A percentile compares a stretch with the other conserved stretches of the same genome.
Conservation (phyloP, 2,888 invertebrate genomes). For the Epinotia ramella region DNA sequence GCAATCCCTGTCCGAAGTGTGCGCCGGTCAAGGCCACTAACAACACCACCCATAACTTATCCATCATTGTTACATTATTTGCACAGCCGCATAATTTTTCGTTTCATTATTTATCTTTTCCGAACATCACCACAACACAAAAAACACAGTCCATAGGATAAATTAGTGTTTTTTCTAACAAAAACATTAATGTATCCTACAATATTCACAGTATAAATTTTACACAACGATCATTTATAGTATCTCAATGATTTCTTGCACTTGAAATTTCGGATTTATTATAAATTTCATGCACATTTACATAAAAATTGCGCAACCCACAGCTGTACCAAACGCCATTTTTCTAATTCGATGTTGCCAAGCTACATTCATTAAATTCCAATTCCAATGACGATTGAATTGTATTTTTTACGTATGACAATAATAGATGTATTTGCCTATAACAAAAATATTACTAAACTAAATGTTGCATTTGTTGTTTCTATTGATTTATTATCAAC, state of each 20-base stretch:
- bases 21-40: slow-evolving; percentile 79
- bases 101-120: slow-evolving; percentile 81
- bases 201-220: slow-evolving; percentile 63
- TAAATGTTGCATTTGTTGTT: background rate
- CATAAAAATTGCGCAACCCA: slow-evolving; percentile 84
- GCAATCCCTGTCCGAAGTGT: slow-evolving; percentile 75
- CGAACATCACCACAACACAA: slow-evolving; percentile 81
- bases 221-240: slow-evolving; percentile 65
- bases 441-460: background rate
- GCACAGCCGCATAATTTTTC: slow-evolving; percentile 77
- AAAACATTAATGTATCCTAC: slow-evolving; percentile 63
- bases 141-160: slow-evolving; percentile 79
- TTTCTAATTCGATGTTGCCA: slow-evolving; percentile 70
- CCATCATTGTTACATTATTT: slow-evolving; percentile 83
- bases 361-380: slow-evolving; percentile 44
- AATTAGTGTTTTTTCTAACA: slow-evolving; percentile 38
- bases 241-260: slow-evolving; percentile 63
- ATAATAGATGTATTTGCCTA: background rate
- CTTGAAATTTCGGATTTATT: slow-evolving; percentile 66
- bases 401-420: slow-evolving; percentile 29
- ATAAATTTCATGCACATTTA: slow-evolving; percentile 78
- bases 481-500: background rate
- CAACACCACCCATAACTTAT: slow-evolving; percentile 80
- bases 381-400: slow-evolving; percentile 5
- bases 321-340: slow-evolving; percentile 84